These are phyloP conservation scores for Collichthys lucidus DNA, from an alignment of 2,113 vertebrate species.

Conservation along the genomic window DNA sequence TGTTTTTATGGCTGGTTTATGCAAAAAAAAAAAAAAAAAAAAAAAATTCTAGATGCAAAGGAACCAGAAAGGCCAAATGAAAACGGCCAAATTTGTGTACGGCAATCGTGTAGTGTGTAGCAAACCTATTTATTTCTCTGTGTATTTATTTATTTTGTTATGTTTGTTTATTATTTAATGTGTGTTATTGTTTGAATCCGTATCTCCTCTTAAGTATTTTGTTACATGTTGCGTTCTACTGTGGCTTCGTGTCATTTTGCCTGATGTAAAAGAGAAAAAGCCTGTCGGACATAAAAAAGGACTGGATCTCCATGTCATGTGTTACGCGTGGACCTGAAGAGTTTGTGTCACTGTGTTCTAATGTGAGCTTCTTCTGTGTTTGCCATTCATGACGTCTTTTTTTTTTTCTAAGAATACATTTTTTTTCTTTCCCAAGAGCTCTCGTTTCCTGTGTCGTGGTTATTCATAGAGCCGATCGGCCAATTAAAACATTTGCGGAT, in stretches of 20 bases:
- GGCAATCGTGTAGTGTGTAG: constrained; percentile 83
- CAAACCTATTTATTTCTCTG: constrained; percentile 76
- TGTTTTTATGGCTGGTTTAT: constrained; percentile 84
- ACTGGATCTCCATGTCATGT: constrained; percentile 40
- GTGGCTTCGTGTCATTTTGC: constrained; percentile 72
- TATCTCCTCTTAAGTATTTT: constrained; percentile 62
- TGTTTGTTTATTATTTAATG: constrained; percentile 67
- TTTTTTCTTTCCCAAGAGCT: constrained; percentile 63
- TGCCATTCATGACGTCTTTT: constrained; percentile 60
- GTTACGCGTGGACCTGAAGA: constrained; percentile 44
- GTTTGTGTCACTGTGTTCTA: constrained; percentile 66
- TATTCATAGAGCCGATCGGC: constrained; percentile 57
- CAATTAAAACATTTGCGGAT: constrained; percentile 75
- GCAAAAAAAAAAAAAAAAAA: constrained; percentile 67
- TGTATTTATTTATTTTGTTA: constrained; percentile 76
- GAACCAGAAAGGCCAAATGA: constrained; percentile 58
- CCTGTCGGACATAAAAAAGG: constrained; percentile 59
- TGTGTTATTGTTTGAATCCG: constrained; percentile 57
- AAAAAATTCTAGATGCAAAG: constrained; percentile 75
- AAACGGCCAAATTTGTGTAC: constrained; percentile 74
- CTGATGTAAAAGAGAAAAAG: constrained; percentile 64
- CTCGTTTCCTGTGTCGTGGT: constrained; percentile 64
- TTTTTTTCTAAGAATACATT: constrained; percentile 80
- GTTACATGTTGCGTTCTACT: constrained; percentile 63
- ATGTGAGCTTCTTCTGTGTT: constrained; percentile 74